These are phyloP conservation scores for Perognathus longimembris DNA, from an alignment of 2,113 vertebrate species.

Conservation along the genomic window DNA sequence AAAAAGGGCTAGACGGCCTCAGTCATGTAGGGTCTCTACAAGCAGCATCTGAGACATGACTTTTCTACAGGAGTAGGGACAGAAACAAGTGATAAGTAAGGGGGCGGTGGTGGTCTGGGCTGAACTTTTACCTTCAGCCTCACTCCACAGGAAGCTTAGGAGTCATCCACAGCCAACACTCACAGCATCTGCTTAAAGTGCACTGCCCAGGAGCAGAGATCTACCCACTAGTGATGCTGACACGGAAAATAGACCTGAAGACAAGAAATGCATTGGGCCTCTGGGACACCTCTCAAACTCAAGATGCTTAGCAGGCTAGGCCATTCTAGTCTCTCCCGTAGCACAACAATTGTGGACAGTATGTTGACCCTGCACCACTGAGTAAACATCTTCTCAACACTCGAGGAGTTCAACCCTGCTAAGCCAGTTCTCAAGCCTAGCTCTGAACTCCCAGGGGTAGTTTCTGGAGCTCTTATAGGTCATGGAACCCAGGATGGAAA, in stretches of 20 bases:
- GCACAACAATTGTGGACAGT: not conserved
- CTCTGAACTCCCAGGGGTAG: not conserved
- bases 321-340: not conserved
- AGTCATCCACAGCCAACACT: not conserved
- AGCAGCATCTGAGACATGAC: not conserved
- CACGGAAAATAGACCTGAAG: not conserved
- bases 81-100: not conserved
- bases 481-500: not conserved
- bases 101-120: not conserved
- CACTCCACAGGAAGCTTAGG: too few relatives aligned
- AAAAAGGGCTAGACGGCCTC: not conserved
- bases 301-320: not conserved
- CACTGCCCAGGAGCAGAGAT: not conserved
- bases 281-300: not conserved
- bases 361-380: not conserved
- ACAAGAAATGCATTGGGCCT: not conserved
- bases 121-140: too few relatives aligned
- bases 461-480: not conserved
- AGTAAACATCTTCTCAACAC: not conserved
- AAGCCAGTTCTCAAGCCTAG: not conserved
- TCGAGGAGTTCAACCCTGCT: not conserved
- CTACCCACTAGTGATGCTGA: not conserved
- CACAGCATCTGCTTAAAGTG: not conserved
- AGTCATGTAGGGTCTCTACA: not conserved
- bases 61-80: not conserved